Evolutionary conservation across 2,797 vertebrate species (phyloP).

Genomic region (Rhodeus uyekii): DNA sequence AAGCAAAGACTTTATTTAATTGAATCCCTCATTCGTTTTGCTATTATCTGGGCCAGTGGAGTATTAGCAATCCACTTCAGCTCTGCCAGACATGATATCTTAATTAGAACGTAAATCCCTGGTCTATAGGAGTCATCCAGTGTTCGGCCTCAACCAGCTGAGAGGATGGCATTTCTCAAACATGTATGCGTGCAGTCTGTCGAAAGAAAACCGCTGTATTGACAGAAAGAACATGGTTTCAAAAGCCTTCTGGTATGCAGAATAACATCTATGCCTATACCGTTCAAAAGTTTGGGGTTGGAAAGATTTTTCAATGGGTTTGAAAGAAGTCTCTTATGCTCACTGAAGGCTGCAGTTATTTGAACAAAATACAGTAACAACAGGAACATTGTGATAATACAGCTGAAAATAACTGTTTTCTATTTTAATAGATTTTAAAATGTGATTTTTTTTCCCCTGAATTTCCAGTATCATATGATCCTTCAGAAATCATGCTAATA

Average conservation of each 20-base stretch:
- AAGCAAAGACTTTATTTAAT: constrained; percentile 36
- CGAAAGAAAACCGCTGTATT: neutral
- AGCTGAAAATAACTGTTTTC: neutral
- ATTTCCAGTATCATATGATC: neutral
- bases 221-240: neutral
- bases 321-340: neutral
- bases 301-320: neutral
- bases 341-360: neutral
- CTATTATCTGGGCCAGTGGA: constrained; percentile 64
- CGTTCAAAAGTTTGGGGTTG: neutral
- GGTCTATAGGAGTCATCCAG: constrained; percentile 24
- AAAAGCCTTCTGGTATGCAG: neutral
- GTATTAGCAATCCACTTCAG: constrained; percentile 59
- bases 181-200: neutral
- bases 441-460: neutral
- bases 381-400: neutral
- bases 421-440: neutral
- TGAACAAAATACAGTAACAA: neutral
- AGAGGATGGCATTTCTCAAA: constrained; percentile 12
- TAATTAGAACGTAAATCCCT: constrained; percentile 78
- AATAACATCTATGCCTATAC: neutral
- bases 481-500: neutral
- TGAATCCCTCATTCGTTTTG: constrained; percentile 27
- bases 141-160: constrained; percentile 11
- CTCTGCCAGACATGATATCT: constrained; percentile 72